Evolutionary conservation across 2,113 vertebrate species (phyloP).

Genomic region (Poeciliopsis occidentalis): DNA sequence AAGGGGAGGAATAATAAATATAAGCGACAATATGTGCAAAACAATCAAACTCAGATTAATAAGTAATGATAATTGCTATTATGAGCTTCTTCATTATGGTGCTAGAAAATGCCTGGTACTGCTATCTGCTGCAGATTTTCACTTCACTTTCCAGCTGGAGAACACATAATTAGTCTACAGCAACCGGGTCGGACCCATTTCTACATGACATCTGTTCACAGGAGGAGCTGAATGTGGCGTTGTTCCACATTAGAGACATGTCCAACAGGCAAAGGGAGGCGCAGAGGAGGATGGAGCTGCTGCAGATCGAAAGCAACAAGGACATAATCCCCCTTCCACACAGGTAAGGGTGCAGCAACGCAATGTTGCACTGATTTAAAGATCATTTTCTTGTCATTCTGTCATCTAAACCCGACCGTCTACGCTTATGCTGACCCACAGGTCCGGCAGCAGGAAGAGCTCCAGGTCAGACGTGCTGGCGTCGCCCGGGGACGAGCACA

Average conservation of each 20-base stretch:
- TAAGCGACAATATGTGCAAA: too few species aligned
- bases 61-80: too few species aligned
- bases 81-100: too few species aligned
- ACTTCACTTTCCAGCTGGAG: background rate
- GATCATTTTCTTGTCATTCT: background rate
- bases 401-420: background rate
- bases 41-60: too few species aligned
- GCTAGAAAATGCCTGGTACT: too few species aligned
- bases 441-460: slow-evolving; percentile 55
- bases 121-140: too few species aligned
- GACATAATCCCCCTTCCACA: slow-evolving; percentile 60
- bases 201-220: slow-evolving; percentile 53
- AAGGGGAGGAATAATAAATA: too few species aligned
- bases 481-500: slow-evolving; percentile 55
- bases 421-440: background rate
- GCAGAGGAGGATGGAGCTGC: slow-evolving; percentile 87
- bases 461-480: slow-evolving; percentile 65
- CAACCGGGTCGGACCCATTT: background rate
- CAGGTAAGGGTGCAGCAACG: slow-evolving; percentile 58
- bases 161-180: background rate
- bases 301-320: slow-evolving; percentile 83
- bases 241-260: slow-evolving; percentile 90
- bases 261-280: slow-evolving; percentile 89
- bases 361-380: background rate
- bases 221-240: slow-evolving; percentile 90